Base-by-base conservation (phyloP, 1,140 invertebrate genomes). In the Cotesia typhae region DNA sequence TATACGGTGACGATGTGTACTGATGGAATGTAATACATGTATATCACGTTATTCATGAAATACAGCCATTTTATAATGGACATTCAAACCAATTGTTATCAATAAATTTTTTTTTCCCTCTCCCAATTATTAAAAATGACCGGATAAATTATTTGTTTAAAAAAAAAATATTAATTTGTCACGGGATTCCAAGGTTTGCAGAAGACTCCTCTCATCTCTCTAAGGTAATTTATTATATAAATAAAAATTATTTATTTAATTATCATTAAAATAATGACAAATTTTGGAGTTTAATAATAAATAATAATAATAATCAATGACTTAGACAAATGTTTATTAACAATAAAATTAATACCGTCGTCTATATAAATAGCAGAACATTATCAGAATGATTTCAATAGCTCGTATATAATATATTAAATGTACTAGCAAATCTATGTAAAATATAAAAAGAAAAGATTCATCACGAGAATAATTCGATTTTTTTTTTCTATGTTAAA, bases 31-130 rank as follows among this genome's bases (percentile, higher is more conserved):
- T 84, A 84, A 82, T 85, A 85, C 77, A 83, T 85, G 83, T 85
- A 86, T 55, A 35, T 83, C 75, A 77, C 85, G 80, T 85, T 86
- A 84, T 75, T 78, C 81, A 78, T 82, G 84, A 85, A 74, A 87
- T 86, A 87, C 82, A 87, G 83, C 85, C 85, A 87, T 86, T 87
- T 87, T 87, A 84, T 87, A 86, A 87, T 87, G 84, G 84, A 85
- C 36, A 57, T 71, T 77, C 67, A 41, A 74, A 67, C 66, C 69
- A 20, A 69, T 57, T 73, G 66, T 61, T 51, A 20, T 57, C 3
- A 41, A 71, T 52, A 41, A 41, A 66, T 52, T 17, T 64, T 38
- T 64, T 38, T 37, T n/a, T 37, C 7, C 60, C 20, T 61, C n/a
- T 38, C 10, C 38, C 37, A 41, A 5, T 12, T 71, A 59, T 10